Evolutionary conservation across 2,113 vertebrate genomes (phyloP), one percentile per base, ranked within the genome.

Genomic region (Pristiophorus japonicus): DNA sequence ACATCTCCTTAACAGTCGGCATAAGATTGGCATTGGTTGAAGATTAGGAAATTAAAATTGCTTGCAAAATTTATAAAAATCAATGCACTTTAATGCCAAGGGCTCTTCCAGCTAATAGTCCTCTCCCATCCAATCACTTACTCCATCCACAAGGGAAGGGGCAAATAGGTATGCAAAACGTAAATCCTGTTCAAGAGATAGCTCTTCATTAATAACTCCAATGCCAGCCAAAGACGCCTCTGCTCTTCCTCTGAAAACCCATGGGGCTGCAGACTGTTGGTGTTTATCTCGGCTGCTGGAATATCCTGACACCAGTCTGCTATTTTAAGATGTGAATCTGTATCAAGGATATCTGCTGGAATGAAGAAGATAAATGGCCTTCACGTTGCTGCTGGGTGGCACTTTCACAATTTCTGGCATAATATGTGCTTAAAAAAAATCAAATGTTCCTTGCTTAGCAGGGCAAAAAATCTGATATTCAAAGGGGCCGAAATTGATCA

Each of bases 271-370:
- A 93, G 62, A 38, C 62, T 20, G 63, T 93, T 66, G 38, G 62
- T 66, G 65, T 93, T 93, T 65, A 45, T 93, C 63, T 18, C n/a
- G 11, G 7, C 18, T 66, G 62, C 91, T 93, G 34, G n/a, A 55
- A 93, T 7, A 63, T 93, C 20, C n/a, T 62, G 42, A 66, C 8
- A 93, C 38, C 42, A 62, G 18, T 66, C 63, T 93, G 59, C 38
- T 93, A 93, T 93, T 93, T 93, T 66, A 93, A 93, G 62, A 47
- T 7, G 47, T 85, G 42, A 85, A 85, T 85, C 81, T 85, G 81
- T 66, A 66, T 66, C 62, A 93, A 93, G 91, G n/a, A 65, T 63
- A 24, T 24, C 34, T 63, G 18, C 62, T 66, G 63, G 34, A 66
- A 42, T 92, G 34, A 66, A 66, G 63, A 93, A 42, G 91, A 66